Percentiles rank a stretch among this genome's conserved stretches.
Evolutionary conservation across 2,797 vertebrate species (phyloP).

Genomic region (Argyrosomus regius): DNA sequence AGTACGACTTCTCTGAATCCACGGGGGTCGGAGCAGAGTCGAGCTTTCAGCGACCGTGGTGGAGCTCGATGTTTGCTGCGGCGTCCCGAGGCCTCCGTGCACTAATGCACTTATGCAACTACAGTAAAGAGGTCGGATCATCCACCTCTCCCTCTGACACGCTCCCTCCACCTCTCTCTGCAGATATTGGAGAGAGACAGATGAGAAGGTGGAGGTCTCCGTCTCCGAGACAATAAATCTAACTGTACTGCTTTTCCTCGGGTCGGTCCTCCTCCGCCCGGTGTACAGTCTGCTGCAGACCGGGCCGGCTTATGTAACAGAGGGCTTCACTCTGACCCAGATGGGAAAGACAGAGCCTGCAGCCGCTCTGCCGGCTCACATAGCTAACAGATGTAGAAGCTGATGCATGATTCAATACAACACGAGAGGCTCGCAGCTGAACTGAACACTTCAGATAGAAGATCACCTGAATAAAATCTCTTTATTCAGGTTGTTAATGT

Average conservation of each 20-base stretch:
- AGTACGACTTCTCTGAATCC: background rate
- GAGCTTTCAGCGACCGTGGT: slow-evolving; percentile 9
- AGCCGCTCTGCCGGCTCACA: slow-evolving; percentile 47
- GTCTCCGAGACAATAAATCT: slow-evolving; percentile 28
- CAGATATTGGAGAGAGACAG: slow-evolving; percentile 1
- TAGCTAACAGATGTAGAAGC: slow-evolving; percentile 57
- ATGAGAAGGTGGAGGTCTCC: slow-evolving; percentile 12
- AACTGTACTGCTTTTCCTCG: slow-evolving; percentile 15
- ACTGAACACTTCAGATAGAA: slow-evolving; percentile 26
- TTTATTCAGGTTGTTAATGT: too few species aligned
- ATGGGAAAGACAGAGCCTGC: slow-evolving; percentile 70
- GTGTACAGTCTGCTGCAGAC: slow-evolving; percentile 24
- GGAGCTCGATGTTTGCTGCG: background rate
- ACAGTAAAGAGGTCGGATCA: slow-evolving; percentile 6
- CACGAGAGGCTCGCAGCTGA: slow-evolving; percentile 49
- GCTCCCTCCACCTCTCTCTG: background rate
- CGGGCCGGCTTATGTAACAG: slow-evolving; percentile 53
- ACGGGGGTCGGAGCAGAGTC: slow-evolving; percentile 3
- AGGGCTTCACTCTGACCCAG: slow-evolving; percentile 66
- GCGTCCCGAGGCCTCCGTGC: slow-evolving; percentile 31
- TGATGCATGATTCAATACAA: slow-evolving; percentile 70
- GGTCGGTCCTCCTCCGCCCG: slow-evolving; percentile 5
- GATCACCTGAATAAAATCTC: background rate
- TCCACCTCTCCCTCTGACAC: background rate
- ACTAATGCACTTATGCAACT: slow-evolving; percentile 67